Evolutionary conservation across 2,113 vertebrate genomes (phyloP).

Genomic region (Azemiops feae): DNA sequence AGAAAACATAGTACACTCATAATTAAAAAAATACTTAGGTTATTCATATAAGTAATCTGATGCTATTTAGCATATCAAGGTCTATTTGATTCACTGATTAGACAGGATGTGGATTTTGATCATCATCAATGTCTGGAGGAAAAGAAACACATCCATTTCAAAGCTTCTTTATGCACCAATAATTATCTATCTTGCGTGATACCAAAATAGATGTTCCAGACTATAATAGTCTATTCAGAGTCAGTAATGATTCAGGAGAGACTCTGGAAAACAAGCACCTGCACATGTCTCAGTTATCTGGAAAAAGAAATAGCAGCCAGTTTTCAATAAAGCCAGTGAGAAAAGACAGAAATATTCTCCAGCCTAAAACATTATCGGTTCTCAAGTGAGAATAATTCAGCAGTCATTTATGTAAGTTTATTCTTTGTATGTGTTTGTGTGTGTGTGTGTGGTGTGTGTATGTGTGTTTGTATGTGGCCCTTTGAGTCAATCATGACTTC

Average conservation of each 20-base stretch:
- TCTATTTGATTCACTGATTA: neutral
- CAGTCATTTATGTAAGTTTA: neutral
- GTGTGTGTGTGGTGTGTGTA: neutral
- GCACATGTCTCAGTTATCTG: neutral
- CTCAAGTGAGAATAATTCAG: neutral
- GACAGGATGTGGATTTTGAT: neutral
- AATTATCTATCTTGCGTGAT: neutral
- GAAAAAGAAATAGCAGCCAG: neutral
- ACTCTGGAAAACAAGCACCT: neutral
- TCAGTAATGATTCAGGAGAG: neutral
- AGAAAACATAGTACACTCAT: neutral
- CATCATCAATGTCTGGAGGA: neutral
- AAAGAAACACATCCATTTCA: neutral
- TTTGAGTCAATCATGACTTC: neutral
- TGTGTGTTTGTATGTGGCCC: neutral
- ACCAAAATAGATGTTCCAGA: neutral
- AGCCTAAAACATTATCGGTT: neutral
- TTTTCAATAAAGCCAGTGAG: neutral
- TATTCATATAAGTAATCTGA: neutral
- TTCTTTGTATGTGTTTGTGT: neutral
- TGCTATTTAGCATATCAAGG: neutral
- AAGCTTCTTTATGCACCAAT: neutral
- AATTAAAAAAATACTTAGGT: neutral
- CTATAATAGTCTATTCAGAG: neutral
- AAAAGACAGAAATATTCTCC: neutral